Conservation (phyloP, 2,888 invertebrate species). For the Allolobophora icterica region DNA sequence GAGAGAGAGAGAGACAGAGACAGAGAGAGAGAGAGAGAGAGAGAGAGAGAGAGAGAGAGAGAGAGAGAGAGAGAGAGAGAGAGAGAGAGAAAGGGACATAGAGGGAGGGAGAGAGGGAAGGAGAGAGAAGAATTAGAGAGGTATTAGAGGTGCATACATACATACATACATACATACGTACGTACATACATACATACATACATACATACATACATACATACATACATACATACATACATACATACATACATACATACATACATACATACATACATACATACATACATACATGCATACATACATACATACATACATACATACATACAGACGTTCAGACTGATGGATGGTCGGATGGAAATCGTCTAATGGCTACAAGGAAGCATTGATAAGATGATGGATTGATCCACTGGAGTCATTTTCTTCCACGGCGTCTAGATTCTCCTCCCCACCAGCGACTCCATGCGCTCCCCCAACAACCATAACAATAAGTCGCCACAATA, state of each 20-base stretch:
- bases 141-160: background rate
- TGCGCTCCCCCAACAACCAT: background rate
- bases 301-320: too few relatives aligned
- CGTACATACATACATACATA: too few relatives aligned
- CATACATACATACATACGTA: too few relatives aligned
- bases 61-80: background rate
- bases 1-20: background rate
- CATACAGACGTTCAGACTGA: too few relatives aligned
- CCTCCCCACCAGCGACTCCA: background rate
- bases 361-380: too few relatives aligned
- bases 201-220: too few relatives aligned
- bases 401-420: background rate
- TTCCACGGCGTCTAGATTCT: background rate
- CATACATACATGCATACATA: too few relatives aligned
- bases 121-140: background rate
- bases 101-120: background rate
- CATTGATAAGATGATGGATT: background rate
- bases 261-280: background rate
- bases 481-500: background rate
- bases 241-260: too few relatives aligned
- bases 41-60: too few relatives aligned
- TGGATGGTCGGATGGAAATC: too few relatives aligned
- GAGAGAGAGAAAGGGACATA: background rate
- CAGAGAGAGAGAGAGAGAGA: too few relatives aligned
- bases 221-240: too few relatives aligned